These are phyloP conservation scores for Psilopsiagon aymara DNA, from an alignment of 2,113 vertebrate species.

Conservation along the genomic window DNA sequence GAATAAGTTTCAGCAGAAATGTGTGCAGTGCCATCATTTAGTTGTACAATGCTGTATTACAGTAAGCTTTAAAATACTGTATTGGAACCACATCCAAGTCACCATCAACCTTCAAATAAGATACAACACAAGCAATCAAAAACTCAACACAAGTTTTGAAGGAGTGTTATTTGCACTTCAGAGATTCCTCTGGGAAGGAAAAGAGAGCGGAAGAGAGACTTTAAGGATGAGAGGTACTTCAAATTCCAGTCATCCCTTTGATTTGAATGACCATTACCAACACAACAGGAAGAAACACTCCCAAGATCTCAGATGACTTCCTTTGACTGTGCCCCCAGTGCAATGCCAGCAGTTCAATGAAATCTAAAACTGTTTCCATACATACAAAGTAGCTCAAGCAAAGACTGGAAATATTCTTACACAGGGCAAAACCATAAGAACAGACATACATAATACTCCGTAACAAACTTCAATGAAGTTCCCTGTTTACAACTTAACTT, in stretches of 20 bases:
- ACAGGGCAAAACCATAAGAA: background rate
- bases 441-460: background rate
- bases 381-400: background rate
- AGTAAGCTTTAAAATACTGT: background rate
- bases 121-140: background rate
- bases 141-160: background rate
- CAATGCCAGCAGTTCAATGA: background rate
- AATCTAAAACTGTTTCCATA: background rate
- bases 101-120: background rate
- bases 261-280: background rate
- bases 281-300: background rate
- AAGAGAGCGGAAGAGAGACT: background rate
- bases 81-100: background rate
- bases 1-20: background rate
- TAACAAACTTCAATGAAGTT: rapidly evolving
- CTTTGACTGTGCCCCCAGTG: background rate
- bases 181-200: background rate
- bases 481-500: background rate
- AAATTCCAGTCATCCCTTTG: background rate
- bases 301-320: background rate
- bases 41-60: background rate
- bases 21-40: background rate
- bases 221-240: background rate
- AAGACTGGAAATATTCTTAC: background rate
- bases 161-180: background rate